These are phyloP conservation scores for Sarcophaga carnaria DNA, from an alignment of 2,888 invertebrate genomes.

Conservation along the genomic window DNA sequence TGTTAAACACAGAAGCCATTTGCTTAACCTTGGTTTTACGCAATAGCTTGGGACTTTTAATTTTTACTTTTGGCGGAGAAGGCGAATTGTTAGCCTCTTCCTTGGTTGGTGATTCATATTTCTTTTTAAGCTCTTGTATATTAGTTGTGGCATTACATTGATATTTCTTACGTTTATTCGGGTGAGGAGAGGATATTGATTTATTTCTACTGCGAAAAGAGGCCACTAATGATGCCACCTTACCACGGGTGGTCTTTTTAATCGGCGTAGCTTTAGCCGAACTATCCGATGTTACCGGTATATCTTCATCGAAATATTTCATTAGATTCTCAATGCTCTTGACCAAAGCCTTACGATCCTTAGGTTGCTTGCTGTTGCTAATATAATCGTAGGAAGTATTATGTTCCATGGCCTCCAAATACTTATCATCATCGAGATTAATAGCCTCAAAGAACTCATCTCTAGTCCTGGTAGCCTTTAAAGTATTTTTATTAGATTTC, in stretches of 20 bases:
- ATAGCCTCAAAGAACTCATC: conserved; percentile 77
- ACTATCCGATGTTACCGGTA: conserved; percentile 66
- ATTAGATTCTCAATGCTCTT: conserved; percentile 74
- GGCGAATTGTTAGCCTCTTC: background rate
- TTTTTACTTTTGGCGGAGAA: conserved; percentile 17
- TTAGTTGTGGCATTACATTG: conserved; percentile 55
- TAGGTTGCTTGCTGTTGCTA: background rate
- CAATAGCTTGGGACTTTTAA: conserved; percentile 66
- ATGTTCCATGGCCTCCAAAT: conserved; percentile 73
- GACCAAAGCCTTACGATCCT: conserved; percentile 25
- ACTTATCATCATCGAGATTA: conserved; percentile 75
- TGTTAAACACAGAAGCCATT: conserved; percentile 78
- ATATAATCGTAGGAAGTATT: conserved; percentile 71
- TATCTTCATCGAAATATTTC: conserved; percentile 78
- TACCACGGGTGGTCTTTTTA: conserved; percentile 66
- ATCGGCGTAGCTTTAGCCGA: conserved; percentile 68
- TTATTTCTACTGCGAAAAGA: conserved; percentile 70
- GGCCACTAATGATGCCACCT: conserved; percentile 75
- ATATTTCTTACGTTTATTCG: conserved; percentile 42
- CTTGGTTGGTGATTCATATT: conserved; percentile 72
- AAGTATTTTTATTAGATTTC: conserved; percentile 59
- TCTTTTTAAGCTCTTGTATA: conserved; percentile 74
- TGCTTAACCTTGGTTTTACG: conserved; percentile 75
- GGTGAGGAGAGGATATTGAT: conserved; percentile 32
- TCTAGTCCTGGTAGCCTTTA: conserved; percentile 74